Base-by-base conservation (phyloP, 2,888 invertebrate genomes). In the Drosophila aldrichi region DNA sequence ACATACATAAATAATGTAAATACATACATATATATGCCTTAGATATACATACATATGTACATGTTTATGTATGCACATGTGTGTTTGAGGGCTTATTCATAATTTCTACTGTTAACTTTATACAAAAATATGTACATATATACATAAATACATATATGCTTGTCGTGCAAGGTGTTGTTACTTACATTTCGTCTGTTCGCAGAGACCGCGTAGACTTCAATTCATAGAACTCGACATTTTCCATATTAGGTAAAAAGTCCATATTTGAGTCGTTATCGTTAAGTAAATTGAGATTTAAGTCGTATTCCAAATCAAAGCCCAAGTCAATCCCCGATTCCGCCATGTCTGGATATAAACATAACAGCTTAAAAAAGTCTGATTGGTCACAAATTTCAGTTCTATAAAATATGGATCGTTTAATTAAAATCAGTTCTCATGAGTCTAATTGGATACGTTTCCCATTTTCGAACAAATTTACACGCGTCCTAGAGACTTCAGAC, bases 281-380 rank as follows among this genome's bases (percentile, higher is more conserved):
- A 36, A 82, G 63, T 43, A 82, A 64, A 60, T 73, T 88, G 10
- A 82, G 49, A 73, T 90, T 90, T 40, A 91, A 93, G 68, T 92
- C 91, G 65, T 92, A 93, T 70, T 95, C 94, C 70, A 95, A 93
- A 92, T 95, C 95, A 88, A 95, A 95, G 72, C 95, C 95, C 91
- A 95, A 93, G 92, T 95, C 95, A 77, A 95, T 94, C 36, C 95
- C 95, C 48, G 95, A 95, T 88, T 95, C 95, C 57, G 91, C 90
- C 92, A 92, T 92, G 48, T 69, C 77, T 61, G 22, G 22, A 18
- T 12, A 40, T n/a, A 8, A 8, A 44, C 41, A 36, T 38, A 7
- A 40, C 41, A 55, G 59, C 46, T 44, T 52, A 14, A 5, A 9
- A 25, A 43, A 36, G 10, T 34, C 16, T 44, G 9, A 20, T 59